phyloP scores from a whole-genome alignment of 2,113 vertebrate genomes.

The Bucco capensis region DNA sequence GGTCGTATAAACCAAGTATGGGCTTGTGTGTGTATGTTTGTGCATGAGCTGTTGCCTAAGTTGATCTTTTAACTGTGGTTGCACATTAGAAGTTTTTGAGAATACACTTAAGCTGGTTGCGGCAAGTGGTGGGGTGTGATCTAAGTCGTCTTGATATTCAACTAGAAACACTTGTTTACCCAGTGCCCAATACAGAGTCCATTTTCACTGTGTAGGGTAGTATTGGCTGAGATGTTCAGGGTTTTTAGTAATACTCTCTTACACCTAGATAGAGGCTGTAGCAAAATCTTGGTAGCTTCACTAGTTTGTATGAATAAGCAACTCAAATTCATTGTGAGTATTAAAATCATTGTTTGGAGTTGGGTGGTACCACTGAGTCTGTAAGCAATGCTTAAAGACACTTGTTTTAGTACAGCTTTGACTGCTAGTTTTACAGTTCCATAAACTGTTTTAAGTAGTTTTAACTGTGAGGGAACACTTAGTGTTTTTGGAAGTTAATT shows the following conservation, averaged over 20 bases:
- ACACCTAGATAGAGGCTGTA: background rate
- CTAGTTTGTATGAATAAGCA: background rate
- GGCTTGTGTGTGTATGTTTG: background rate
- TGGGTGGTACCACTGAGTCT: background rate
- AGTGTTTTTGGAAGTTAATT: background rate
- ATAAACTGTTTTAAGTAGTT: background rate
- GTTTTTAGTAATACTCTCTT: background rate
- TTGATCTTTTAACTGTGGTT: background rate
- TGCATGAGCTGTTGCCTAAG: background rate
- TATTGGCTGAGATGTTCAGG: background rate
- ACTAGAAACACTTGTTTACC: background rate
- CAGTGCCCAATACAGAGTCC: background rate
- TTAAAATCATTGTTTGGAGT: background rate
- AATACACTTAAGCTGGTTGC: background rate
- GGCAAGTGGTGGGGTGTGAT: background rate
- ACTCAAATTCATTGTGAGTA: background rate
- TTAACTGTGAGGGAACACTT: background rate
- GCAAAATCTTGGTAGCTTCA: background rate
- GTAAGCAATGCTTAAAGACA: background rate
- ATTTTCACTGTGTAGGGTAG: background rate
- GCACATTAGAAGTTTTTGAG: background rate
- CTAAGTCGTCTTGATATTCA: background rate
- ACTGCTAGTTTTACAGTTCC: background rate
- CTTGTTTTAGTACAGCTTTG: background rate
- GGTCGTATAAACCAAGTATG: background rate